Base-by-base conservation (phyloP, 2,113 vertebrate species). In the Callocephalon fimbriatum region DNA sequence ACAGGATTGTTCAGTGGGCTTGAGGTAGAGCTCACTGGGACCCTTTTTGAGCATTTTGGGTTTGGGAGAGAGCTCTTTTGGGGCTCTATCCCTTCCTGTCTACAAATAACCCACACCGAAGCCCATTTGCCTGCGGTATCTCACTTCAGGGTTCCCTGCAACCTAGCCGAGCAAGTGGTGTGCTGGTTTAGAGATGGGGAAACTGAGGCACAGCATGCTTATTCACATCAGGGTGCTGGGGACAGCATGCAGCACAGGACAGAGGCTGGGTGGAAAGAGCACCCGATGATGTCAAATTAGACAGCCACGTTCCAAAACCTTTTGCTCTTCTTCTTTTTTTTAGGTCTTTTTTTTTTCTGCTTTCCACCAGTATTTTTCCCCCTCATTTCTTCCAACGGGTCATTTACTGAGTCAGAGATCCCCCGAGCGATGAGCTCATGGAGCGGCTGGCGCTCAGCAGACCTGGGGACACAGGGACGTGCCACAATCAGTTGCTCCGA, bases 41-140 rank as follows among this genome's bases (percentile, higher is more conserved):
- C 67, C 63, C 27, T 68, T 40, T 44, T 13, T 8, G 63, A 42
- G 12, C 29, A 51, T 42, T 42, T 47, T 27, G 27, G 12, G 32
- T 35, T 58, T 58, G 14, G 32, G 56, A 35, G 32, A 58, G 63
- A n/a, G 10, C 29, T 42, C 37, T 37, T 58, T 20, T 21, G 10
- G 17, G 2, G 85, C 32, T 37, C 11, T 44, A 5, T 48, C 25
- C 32, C 16, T 23, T 53, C 58, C 66, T 22, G 4, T 13, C 25
- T 45, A 7, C 73, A 48, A 18, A 21, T 3, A 32, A 35, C 23
- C 10, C 58, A 2, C 31, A 21, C 3, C 1, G 0, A 18, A 80
- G 14, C 35, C 40, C 6, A 0, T 47, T 31, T 16, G 3, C 5
- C 20, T 32, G 2, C 7, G 0, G 0, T 7, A 4, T 23, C n/a